Evolutionary conservation across 2,113 vertebrate genomes (phyloP).

Genomic region (Oreochromis aureus): DNA sequence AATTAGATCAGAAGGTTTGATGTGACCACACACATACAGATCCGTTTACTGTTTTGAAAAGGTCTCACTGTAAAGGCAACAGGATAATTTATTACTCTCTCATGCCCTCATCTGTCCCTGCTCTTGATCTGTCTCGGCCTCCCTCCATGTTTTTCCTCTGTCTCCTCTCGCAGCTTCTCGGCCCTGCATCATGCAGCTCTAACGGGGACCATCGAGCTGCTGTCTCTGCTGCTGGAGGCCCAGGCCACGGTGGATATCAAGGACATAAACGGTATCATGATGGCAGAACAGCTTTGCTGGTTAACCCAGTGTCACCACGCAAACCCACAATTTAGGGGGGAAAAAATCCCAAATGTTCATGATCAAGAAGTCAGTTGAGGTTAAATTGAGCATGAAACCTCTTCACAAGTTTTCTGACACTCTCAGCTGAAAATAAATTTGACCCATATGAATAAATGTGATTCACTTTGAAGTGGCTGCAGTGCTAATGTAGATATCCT

Average conservation of each 20-base stretch:
- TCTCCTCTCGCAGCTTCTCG: slow-evolving; percentile 77
- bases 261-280: slow-evolving; percentile 86
- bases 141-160: not conserved
- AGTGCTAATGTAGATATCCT: slow-evolving; percentile 1
- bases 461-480: slow-evolving; percentile 39
- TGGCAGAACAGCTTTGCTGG: not conserved
- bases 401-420: not conserved
- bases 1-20: not conserved
- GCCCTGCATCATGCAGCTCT: slow-evolving; percentile 91
- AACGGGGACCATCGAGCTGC: slow-evolving; percentile 89
- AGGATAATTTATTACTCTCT: not conserved
- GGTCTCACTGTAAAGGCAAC: slow-evolving; percentile 9
- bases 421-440: slow-evolving; percentile 16
- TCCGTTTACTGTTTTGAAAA: not conserved
- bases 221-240: slow-evolving; percentile 88
- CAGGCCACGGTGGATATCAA: slow-evolving; percentile 94
- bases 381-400: slow-evolving; percentile 7
- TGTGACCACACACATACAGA: not conserved
- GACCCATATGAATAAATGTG: slow-evolving; percentile 31
- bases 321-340: not conserved
- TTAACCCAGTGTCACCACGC: not conserved
- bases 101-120: not conserved
- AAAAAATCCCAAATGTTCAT: not conserved
- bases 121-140: not conserved
- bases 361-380: not conserved